Evolutionary conservation across 2,888 invertebrate species (phyloP).

Genomic region (Caenorhabditis becei): DNA sequence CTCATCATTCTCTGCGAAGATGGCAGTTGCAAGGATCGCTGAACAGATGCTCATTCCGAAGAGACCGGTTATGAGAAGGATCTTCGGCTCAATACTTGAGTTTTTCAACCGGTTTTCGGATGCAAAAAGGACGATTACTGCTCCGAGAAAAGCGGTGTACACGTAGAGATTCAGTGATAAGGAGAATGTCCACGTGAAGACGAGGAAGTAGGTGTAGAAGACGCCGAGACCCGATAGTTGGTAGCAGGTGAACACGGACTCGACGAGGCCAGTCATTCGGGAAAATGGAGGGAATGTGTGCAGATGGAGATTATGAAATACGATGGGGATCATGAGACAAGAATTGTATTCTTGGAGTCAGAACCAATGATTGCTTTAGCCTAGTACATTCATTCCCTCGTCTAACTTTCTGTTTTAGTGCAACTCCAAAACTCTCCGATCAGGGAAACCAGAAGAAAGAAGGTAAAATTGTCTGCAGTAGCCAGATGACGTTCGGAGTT

Average conservation of each 20-base stretch:
- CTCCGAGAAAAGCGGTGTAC: slow-evolving; percentile 15
- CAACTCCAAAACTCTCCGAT: slow-evolving; percentile 44
- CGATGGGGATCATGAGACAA: background rate
- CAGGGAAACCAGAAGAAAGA: slow-evolving; percentile 34
- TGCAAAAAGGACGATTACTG: slow-evolving; percentile 11
- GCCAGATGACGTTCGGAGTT: background rate
- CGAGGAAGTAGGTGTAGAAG: slow-evolving; percentile 39
- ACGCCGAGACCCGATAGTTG: slow-evolving; percentile 38
- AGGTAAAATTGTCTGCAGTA: background rate
- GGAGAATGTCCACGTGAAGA: slow-evolving; percentile 6
- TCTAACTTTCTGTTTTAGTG: slow-evolving; percentile 32
- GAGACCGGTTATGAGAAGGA: slow-evolving; percentile 8
- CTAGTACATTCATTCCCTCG: background rate
- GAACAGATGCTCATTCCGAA: slow-evolving; percentile 34
- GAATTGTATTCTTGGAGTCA: background rate
- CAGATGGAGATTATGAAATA: slow-evolving; percentile 10
- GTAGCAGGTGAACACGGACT: slow-evolving; percentile 19
- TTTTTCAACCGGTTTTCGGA: slow-evolving; percentile 17
- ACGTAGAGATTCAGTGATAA: background rate
- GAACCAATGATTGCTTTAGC: background rate
- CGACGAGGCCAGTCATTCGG: slow-evolving; percentile 2
- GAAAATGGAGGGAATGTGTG: background rate
- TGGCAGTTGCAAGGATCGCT: slow-evolving; percentile 22
- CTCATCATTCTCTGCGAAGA: slow-evolving; percentile 17
- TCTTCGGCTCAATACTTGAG: slow-evolving; percentile 20